phyloP scores from a whole-genome alignment of 2,888 invertebrate genomes.

The Tanaodytes sp. region DNA sequence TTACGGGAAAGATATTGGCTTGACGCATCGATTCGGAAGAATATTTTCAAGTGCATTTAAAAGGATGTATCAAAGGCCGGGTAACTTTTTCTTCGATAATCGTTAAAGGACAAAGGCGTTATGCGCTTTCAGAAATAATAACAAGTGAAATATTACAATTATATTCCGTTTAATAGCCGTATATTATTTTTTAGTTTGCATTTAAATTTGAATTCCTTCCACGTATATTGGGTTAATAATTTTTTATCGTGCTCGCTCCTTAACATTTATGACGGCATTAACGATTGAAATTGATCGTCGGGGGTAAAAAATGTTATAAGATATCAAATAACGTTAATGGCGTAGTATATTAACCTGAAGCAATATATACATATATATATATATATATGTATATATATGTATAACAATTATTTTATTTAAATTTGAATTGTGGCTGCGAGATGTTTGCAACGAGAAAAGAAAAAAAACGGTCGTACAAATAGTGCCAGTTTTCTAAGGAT shows the following conservation, averaged over 20 bases:
- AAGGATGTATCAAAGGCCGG: conserved; percentile 29
- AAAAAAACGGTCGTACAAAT: too few relatives aligned
- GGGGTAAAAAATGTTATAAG: conserved; percentile 12
- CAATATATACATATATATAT: too few relatives aligned
- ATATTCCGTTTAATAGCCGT: conserved; percentile 2
- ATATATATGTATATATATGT: too few relatives aligned
- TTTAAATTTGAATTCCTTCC: conserved; percentile 11
- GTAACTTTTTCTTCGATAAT: conserved; percentile 23
- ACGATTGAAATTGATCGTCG: background rate
- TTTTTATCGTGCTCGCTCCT: conserved; percentile 4
- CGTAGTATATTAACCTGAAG: background rate
- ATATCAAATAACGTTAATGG: conserved; percentile 13
- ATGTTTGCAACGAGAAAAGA: too few relatives aligned
- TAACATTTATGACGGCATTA: background rate
- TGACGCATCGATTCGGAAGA: conserved; percentile 35
- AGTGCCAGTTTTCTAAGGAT: too few relatives aligned
- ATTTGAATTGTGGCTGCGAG: too few relatives aligned
- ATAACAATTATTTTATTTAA: too few relatives aligned
- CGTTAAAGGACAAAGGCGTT: conserved; percentile 29
- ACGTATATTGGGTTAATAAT: conserved; percentile 6
- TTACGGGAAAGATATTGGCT: conserved; percentile 44
- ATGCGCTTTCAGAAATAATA: conserved; percentile 25
- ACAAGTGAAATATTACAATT: conserved; percentile 27
- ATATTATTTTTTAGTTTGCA: too few relatives aligned
- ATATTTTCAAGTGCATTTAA: conserved; percentile 36